Percentiles rank a stretch among this genome's conserved stretches.
These are phyloP conservation scores for Neolamprologus fasciatus DNA, from an alignment of 2,113 vertebrate species.

Conservation along the genomic window DNA sequence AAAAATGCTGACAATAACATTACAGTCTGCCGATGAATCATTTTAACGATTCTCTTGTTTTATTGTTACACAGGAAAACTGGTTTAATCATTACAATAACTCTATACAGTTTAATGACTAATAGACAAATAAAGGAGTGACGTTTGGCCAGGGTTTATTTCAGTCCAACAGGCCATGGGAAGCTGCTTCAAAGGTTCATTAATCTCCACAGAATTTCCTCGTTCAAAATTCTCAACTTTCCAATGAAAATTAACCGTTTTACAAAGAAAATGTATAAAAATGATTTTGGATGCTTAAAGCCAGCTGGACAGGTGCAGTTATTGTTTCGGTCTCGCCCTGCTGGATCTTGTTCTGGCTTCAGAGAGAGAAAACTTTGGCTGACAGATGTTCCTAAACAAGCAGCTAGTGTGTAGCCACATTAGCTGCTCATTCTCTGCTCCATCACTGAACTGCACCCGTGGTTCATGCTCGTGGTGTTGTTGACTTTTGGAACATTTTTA, in stretches of 20 bases:
- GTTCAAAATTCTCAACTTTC: background rate
- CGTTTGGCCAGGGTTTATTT: background rate
- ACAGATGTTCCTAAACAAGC: background rate
- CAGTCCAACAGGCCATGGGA: background rate
- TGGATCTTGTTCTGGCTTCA: background rate
- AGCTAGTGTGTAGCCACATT: background rate
- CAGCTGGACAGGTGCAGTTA: background rate
- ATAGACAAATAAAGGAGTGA: background rate
- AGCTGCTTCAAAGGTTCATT: background rate
- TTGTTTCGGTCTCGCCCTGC: background rate
- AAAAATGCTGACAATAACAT: background rate
- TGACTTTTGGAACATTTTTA: background rate
- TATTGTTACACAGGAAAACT: fast-evolving
- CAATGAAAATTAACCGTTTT: background rate
- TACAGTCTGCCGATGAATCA: background rate
- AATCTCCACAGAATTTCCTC: background rate
- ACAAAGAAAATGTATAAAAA: background rate
- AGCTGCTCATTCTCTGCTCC: background rate
- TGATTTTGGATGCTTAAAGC: fast-evolving
- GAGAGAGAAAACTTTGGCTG: background rate
- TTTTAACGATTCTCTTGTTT: background rate
- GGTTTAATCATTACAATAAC: background rate
- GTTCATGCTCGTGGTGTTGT: background rate
- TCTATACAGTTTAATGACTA: background rate
- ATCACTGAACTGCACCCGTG: background rate